Conservation (phyloP, 1,140 invertebrate genomes). For the Ceratoteleas bidentatus region DNA sequence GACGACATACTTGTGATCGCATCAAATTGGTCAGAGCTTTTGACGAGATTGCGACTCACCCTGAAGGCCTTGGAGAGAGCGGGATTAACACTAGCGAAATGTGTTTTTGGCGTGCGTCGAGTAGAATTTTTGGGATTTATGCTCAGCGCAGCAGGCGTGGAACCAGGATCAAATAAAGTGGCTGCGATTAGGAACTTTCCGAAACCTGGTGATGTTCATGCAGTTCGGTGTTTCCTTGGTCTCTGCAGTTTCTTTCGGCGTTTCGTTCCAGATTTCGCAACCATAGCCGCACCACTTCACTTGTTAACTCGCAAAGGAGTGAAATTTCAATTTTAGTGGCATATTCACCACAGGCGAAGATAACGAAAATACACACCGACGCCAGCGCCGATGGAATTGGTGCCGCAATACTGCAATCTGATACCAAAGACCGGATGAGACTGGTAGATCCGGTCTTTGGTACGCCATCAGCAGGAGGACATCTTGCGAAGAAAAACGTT, state of each 20-base stretch:
- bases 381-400: constrained; percentile 68
- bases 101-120: constrained; percentile 1
- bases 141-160: constrained; percentile 5
- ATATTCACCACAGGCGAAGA: background rate
- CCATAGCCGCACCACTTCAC: background rate
- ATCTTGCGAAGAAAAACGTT: constrained; percentile 49
- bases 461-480: constrained; percentile 30
- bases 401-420: constrained; percentile 70
- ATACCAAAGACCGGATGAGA: background rate
- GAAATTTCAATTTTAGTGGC: background rate
- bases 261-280: background rate
- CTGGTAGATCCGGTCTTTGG: no score
- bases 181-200: constrained; percentile 12
- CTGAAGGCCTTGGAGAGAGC: background rate
- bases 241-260: background rate
- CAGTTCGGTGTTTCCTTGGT: constrained; percentile 4
- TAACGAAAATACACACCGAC: constrained; percentile 67
- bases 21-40: background rate
- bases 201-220: background rate
- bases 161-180: constrained; percentile 18
- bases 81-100: constrained; percentile 1
- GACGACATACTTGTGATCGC: constrained; percentile 76
- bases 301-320: background rate
- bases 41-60: background rate
- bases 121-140: constrained; percentile 21